phyloP scores from a whole-genome alignment of 2,888 invertebrate genomes.

The Perithous albicinctus region DNA sequence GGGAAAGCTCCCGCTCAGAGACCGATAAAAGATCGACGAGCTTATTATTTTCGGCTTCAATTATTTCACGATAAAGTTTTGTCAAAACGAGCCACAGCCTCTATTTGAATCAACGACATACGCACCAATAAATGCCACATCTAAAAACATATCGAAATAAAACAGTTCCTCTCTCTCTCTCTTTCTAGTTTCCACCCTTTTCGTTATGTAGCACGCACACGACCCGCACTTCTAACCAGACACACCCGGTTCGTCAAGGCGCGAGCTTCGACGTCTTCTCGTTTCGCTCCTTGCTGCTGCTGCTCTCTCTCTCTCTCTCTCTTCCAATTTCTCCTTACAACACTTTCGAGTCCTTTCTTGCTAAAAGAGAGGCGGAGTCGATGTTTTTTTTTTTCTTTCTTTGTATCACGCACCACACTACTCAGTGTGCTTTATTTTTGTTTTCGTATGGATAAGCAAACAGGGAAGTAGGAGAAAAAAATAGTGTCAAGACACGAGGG shows the following conservation, averaged over 20 bases:
- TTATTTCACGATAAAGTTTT: not conserved
- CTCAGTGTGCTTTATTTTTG: no score
- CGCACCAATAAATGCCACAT: not conserved
- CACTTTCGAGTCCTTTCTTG: no score
- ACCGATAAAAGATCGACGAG: no score
- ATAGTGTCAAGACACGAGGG: no score
- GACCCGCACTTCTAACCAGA: constrained; percentile 53
- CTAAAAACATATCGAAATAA: not conserved
- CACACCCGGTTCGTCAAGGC: constrained; percentile 65
- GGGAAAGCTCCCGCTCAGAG: not conserved
- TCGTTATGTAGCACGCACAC: constrained; percentile 37
- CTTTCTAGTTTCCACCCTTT: constrained; percentile 44
- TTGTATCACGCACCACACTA: no score
- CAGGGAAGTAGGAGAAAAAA: no score
- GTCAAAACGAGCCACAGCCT: not conserved
- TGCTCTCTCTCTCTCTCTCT: not conserved
- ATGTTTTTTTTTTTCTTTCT: no score
- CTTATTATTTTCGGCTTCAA: not conserved
- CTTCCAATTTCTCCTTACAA: no score
- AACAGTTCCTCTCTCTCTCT: constrained; percentile 8
- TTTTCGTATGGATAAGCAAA: no score
- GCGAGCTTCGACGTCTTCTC: constrained; percentile 45
- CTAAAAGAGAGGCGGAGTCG: no score
- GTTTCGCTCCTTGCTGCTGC: no score
- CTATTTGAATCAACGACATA: not conserved